Percentiles rank a stretch among this genome's conserved stretches.
Evolutionary conservation across 2,888 invertebrate genomes (phyloP).

Genomic region (Leptogaster cylindrica): DNA sequence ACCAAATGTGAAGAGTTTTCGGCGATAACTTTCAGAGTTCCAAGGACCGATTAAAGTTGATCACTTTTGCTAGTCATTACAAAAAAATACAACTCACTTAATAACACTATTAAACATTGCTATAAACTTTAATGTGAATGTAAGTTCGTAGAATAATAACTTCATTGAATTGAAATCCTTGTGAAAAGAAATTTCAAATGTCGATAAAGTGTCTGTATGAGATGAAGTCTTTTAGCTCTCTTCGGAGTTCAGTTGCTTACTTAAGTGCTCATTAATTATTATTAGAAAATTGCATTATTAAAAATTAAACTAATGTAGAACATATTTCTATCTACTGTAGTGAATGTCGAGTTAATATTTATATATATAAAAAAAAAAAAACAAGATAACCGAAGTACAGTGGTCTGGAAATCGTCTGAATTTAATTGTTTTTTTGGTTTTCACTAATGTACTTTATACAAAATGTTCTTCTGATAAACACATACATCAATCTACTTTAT

Average conservation of each 20-base stretch:
- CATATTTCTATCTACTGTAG: too few relatives aligned
- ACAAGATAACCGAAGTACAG: background rate
- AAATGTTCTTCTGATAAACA: slow-evolving; percentile 18
- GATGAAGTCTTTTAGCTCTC: slow-evolving; percentile 36
- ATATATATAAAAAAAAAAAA: background rate
- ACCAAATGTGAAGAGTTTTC: too few relatives aligned
- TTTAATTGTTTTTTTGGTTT: too few relatives aligned
- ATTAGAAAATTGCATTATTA: too few relatives aligned
- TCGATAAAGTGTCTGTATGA: slow-evolving; percentile 14
- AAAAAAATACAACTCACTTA: too few relatives aligned
- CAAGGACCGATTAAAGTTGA: too few relatives aligned
- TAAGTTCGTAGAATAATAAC: background rate
- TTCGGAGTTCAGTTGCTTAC: slow-evolving; percentile 16
- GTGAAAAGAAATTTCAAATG: background rate
- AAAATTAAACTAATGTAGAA: too few relatives aligned
- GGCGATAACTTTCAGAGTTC: too few relatives aligned
- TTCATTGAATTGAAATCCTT: background rate
- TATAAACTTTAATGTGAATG: background rate
- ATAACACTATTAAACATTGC: background rate
- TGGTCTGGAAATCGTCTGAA: too few relatives aligned
- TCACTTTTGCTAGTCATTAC: too few relatives aligned
- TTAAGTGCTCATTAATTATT: background rate
- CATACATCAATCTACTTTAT: slow-evolving; percentile 12
- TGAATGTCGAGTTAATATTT: too few relatives aligned
- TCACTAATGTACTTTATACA: slow-evolving; percentile 6